Evolutionary conservation across 2,888 invertebrate genomes (phyloP), one percentile per base, ranked within the genome.

Genomic region (Monochamus alternatus): DNA sequence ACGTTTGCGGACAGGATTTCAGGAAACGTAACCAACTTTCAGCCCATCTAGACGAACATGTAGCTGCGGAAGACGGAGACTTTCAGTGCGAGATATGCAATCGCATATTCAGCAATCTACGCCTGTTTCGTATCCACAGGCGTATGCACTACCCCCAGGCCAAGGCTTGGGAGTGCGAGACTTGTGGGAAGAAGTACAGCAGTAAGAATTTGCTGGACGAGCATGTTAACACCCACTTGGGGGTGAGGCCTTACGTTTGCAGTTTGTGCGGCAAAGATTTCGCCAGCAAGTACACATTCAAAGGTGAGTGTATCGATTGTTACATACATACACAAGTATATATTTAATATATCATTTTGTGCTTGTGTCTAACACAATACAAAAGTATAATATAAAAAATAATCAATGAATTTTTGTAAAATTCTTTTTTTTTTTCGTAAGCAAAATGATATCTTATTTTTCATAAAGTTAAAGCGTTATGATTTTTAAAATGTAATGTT

Each of bases 221-320:
- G 80, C 95, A 95, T 82, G 91, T 91, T 82, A 94, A 94, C 87
- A 91, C 91, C 8, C 95, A 95, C 86, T 92, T 92, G 0, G 78
- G 95, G 0, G 86, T 90, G 2, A 89, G 94, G 0, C 95, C 95
- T 0, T 93, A 94, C 86, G 87, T 90, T 4, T 95, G 95, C 84
- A 84, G 88, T 0, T 86, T 90, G 0, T 96, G 96, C 86, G 90
- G 91, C 7, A 95, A 95, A 89, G 91, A 92, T 81, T 95, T 95
- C 88, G 94, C 95, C 0, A 94, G 94, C 10, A 95, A 95, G 83
- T 95, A 95, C 84, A 95, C 95, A 0, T 92, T 93, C 78, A 94
- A 93, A 38, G 38, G 38, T 38, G 38, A 38, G 38, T 38, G 22
- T 22, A 22, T 22, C 22, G 22, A 22, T 22, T 22, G 22, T 22